These are phyloP conservation scores for Lycaena phlaeas DNA, from an alignment of 2,888 invertebrate genomes.

Conservation along the genomic window DNA sequence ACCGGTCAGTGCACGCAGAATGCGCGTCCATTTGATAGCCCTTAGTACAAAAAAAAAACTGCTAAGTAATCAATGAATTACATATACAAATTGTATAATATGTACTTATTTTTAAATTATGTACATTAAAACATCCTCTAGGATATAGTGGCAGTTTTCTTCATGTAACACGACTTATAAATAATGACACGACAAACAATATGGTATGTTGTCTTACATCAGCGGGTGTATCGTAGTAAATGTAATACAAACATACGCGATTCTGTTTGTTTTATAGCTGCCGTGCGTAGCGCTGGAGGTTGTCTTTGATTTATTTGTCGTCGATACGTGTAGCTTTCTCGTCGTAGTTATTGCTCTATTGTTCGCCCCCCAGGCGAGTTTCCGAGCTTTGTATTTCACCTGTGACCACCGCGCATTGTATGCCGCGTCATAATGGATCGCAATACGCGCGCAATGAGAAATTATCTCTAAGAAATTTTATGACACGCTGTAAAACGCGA, in stretches of 20 bases:
- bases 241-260: no score
- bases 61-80: no score
- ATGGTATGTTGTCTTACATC: conserved; percentile 19
- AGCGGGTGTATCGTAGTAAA: conserved; percentile 29
- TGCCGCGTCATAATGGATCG: conserved; percentile 42
- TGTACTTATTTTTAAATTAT: no score
- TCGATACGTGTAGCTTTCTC: conserved; percentile 59
- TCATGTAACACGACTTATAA: no score
- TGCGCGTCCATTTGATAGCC: no score
- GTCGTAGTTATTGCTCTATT: conserved; percentile 66
- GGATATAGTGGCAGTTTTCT: no score
- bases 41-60: no score
- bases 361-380: conserved; percentile 51
- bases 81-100: no score
- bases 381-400: conserved; percentile 47
- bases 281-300: conserved; percentile 42
- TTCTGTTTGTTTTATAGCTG: no score
- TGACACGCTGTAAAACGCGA: conserved; percentile 4
- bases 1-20: no score
- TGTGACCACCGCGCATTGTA: conserved; percentile 45
- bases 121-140: no score
- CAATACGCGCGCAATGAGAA: conserved; percentile 34
- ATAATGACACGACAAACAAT: no score
- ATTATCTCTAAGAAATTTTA: conserved; percentile 22
- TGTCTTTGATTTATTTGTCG: conserved; percentile 58